Conservation (phyloP, 2,797 vertebrate genomes). For the Sternarchorhynchus goeldii region DNA sequence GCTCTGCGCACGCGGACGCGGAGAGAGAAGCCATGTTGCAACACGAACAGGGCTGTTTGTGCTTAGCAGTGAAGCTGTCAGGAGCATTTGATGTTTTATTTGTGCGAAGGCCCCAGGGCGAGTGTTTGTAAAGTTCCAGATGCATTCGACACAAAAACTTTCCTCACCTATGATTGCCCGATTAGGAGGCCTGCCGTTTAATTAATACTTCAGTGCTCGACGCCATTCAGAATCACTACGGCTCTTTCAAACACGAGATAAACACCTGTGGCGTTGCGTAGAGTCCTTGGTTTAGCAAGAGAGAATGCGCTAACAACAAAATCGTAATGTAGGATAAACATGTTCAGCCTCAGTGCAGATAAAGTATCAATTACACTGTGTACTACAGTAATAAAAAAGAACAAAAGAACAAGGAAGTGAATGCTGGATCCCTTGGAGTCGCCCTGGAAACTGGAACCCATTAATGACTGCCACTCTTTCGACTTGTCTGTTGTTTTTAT, state of each 20-base stretch:
- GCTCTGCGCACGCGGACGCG: conserved; percentile 80
- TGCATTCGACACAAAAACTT: conserved; percentile 72
- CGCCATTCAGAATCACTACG: conserved; percentile 45
- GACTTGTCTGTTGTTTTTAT: not conserved
- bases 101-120: conserved; percentile 70
- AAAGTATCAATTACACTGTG: not conserved
- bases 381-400: not conserved
- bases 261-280: not conserved
- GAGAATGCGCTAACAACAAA: not conserved
- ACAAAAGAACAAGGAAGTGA: no score
- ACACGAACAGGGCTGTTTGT: conserved; percentile 77
- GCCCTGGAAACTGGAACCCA: not conserved
- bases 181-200: conserved; percentile 46
- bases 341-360: not conserved
- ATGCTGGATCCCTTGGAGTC: not conserved
- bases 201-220: conserved; percentile 49
- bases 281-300: not conserved
- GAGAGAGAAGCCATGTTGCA: conserved; percentile 74
- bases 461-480: not conserved
- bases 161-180: conserved; percentile 61
- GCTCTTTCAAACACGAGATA: conserved; percentile 22
- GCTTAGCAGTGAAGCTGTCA: conserved; percentile 82
- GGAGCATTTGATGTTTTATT: conserved; percentile 76
- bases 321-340: not conserved
- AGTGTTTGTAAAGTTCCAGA: conserved; percentile 74